These are phyloP conservation scores for Synergus gifuensis DNA, from an alignment of 2,888 invertebrate genomes.

Conservation along the genomic window DNA sequence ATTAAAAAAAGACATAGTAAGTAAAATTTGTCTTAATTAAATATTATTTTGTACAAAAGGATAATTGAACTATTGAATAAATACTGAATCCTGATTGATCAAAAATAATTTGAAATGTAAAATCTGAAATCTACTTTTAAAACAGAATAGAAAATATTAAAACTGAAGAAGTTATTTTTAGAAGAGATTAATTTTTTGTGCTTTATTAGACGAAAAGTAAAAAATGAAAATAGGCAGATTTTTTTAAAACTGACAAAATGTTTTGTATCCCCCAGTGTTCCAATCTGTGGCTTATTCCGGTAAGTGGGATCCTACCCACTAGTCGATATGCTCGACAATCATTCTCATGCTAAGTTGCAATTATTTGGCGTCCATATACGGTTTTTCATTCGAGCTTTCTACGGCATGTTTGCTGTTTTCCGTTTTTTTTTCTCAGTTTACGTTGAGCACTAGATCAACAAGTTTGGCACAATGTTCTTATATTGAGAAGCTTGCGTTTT, in stretches of 20 bases:
- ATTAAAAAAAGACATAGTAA: conserved; percentile 97
- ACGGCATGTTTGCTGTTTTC: conserved; percentile 69
- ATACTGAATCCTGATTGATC: neutral
- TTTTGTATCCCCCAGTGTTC: conserved; percentile 88
- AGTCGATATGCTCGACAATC: conserved; percentile 71
- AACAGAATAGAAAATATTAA: neutral
- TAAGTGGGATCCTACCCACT: conserved; percentile 85
- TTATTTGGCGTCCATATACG: conserved; percentile 49
- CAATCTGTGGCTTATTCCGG: conserved; percentile 97
- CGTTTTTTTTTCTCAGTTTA: conserved; percentile 50
- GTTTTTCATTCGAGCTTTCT: conserved; percentile 61
- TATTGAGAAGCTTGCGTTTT: conserved; percentile 13
- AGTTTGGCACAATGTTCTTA: conserved; percentile 19
- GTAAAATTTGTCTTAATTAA: conserved; percentile 76
- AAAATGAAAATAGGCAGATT: conserved; percentile 24
- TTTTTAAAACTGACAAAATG: conserved; percentile 75
- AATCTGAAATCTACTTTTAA: neutral
- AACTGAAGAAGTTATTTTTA: neutral
- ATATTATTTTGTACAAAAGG: neutral
- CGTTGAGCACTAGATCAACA: conserved; percentile 28
- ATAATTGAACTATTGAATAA: neutral
- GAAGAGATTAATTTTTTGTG: conserved; percentile 12
- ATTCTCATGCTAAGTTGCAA: conserved; percentile 72
- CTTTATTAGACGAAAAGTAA: conserved; percentile 19
- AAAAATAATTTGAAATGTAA: neutral